phyloP scores from a whole-genome alignment of 2,797 vertebrate genomes.

The Notolepis coatsorum region DNA sequence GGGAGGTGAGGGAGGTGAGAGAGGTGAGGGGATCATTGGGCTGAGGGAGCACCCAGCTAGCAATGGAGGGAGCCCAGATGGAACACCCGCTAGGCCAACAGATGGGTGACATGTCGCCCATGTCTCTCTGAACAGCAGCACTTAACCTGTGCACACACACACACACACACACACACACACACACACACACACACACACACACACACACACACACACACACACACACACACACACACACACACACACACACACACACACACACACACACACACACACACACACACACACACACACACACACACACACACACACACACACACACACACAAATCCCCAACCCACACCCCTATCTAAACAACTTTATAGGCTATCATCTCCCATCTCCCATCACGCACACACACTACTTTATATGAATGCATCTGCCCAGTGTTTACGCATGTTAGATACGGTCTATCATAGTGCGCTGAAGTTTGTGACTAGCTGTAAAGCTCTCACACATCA shows the following conservation, averaged over 20 bases:
- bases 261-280: not conserved
- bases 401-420: no score
- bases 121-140: conserved; percentile 7
- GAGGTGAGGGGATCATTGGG: not conserved
- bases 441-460: no score
- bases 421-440: no score
- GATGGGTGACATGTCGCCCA: conserved; percentile 8
- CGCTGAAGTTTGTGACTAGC: no score
- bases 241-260: not conserved
- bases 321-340: not conserved
- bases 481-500: no score
- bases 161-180: conserved; percentile 1
- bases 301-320: not conserved
- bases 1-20: no score
- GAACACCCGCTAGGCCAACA: conserved; percentile 11
- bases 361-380: no score
- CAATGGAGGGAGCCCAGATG: conserved; percentile 2
- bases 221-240: not conserved
- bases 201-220: not conserved
- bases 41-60: not conserved
- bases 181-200: not conserved
- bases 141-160: not conserved
- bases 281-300: not conserved
- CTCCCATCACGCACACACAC: no score
- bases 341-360: no score